Percentiles rank a stretch among this genome's conserved stretches.
Evolutionary conservation across 2,888 invertebrate species (phyloP).

Genomic region (Drosophila eohydei): DNA sequence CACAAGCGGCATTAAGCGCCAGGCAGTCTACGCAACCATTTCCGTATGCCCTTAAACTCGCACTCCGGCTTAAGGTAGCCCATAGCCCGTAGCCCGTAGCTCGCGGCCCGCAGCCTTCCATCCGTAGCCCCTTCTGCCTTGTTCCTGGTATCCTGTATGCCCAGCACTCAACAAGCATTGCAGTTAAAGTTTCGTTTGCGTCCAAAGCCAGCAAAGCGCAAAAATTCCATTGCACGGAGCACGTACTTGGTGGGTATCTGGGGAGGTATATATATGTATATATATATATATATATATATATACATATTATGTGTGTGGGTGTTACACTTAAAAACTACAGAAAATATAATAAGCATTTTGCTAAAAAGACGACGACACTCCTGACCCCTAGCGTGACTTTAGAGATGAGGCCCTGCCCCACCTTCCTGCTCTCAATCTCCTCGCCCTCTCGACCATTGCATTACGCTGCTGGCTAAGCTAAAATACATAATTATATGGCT

Average conservation of each 20-base stretch:
- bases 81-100: background rate
- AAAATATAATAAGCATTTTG: slow-evolving; percentile 70
- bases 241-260: slow-evolving; percentile 53
- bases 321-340: slow-evolving; percentile 67
- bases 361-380: slow-evolving; percentile 31
- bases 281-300: background rate
- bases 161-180: slow-evolving; percentile 29
- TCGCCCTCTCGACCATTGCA: slow-evolving; percentile 31
- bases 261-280: background rate
- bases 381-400: slow-evolving; percentile 6
- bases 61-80: slow-evolving; percentile 9
- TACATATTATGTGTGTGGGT: background rate
- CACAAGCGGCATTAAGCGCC: slow-evolving; percentile 59
- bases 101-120: background rate
- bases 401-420: background rate
- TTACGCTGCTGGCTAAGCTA: slow-evolving; percentile 49
- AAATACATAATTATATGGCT: slow-evolving; percentile 77
- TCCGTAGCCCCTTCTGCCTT: background rate
- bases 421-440: background rate
- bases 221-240: slow-evolving; percentile 71
- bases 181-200: slow-evolving; percentile 57
- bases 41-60: background rate
- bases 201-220: slow-evolving; percentile 50
- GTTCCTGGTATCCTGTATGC: slow-evolving; percentile 2
- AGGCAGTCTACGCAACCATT: slow-evolving; percentile 32